These are phyloP conservation scores for Mylabris sibirica DNA, from an alignment of 2,888 invertebrate species.

Conservation along the genomic window DNA sequence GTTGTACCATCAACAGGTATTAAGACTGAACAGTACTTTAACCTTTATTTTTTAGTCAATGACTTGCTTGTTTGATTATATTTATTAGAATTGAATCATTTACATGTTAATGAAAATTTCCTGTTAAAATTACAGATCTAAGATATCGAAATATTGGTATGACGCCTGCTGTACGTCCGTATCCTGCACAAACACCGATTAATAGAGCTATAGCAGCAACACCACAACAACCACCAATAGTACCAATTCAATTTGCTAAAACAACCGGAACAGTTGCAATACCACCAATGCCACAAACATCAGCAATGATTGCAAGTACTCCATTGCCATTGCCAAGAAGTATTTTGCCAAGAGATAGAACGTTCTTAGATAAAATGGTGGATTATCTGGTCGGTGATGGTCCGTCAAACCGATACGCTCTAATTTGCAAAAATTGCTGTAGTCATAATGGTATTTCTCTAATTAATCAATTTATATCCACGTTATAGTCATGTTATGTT, in stretches of 20 bases:
- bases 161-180: neutral
- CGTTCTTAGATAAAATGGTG: constrained; percentile 86
- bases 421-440: constrained; percentile 89
- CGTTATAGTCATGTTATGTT: too few species aligned
- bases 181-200: constrained; percentile 15
- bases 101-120: too few species aligned
- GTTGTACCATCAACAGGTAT: constrained; percentile 27
- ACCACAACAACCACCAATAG: neutral
- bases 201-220: constrained; percentile 16
- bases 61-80: too few species aligned
- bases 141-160: constrained; percentile 21
- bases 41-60: too few species aligned
- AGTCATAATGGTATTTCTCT: constrained; percentile 84
- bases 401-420: constrained; percentile 91
- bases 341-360: constrained; percentile 76
- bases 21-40: neutral
- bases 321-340: constrained; percentile 72
- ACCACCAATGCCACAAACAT: neutral
- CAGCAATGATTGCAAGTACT: constrained; percentile 16
- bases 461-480: neutral
- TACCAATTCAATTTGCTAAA: neutral
- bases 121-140: constrained; percentile 17
- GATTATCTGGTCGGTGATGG: constrained; percentile 97
- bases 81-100: too few species aligned
- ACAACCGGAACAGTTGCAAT: neutral